phyloP scores from a whole-genome alignment of 2,797 vertebrate genomes.

The Sebastes aleutianus region DNA sequence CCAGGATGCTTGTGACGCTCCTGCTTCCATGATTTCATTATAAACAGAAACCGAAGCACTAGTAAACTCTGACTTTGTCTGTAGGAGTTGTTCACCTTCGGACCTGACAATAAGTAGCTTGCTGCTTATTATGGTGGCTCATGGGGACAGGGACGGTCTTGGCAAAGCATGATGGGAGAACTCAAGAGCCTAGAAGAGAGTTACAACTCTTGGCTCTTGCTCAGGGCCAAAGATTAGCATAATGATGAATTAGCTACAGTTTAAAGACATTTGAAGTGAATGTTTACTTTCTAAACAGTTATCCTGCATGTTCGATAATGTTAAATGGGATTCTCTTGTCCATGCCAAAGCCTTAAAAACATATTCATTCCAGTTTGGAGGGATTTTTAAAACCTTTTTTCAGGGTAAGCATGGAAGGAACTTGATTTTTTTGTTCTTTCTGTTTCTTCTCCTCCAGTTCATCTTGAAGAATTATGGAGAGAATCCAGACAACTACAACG shows the following conservation, averaged over 20 bases:
- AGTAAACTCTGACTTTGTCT: not conserved
- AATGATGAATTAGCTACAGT: not conserved
- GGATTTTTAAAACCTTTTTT: not conserved
- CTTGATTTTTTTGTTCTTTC: not conserved
- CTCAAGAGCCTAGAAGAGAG: not conserved
- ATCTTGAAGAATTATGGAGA: constrained; percentile 97
- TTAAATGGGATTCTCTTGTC: not conserved
- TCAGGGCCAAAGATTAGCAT: not conserved
- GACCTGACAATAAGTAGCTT: constrained; percentile 22
- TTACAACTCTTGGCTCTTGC: not conserved
- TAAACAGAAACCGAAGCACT: not conserved
- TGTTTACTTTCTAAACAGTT: not conserved
- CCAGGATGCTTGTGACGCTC: not conserved
- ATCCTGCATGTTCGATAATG: not conserved
- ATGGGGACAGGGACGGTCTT: not conserved
- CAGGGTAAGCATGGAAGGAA: rapidly evolving
- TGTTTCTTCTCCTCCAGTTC: constrained; percentile 79
- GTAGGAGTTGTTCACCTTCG: constrained; percentile 15
- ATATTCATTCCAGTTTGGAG: not conserved
- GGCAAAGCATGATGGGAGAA: constrained; percentile 38
- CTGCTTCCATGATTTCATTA: constrained; percentile 14
- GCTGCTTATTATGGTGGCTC: constrained; percentile 10
- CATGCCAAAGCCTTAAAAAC: not conserved
- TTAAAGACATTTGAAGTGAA: not conserved
- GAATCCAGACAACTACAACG: constrained; percentile 96